phyloP scores from a whole-genome alignment of 2,797 vertebrate genomes.

The Takifugu ocellatus region DNA sequence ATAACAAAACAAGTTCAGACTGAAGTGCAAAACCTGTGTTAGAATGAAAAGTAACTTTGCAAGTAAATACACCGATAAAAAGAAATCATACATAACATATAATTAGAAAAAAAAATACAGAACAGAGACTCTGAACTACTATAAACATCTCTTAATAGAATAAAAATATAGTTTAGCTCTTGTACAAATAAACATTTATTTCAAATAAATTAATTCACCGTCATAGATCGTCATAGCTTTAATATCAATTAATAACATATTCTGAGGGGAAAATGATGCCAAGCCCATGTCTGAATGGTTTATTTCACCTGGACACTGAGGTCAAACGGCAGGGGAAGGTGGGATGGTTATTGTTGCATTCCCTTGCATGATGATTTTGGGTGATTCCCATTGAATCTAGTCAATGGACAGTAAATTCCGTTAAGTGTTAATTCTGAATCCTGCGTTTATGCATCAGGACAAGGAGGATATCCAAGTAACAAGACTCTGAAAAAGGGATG shows the following conservation, averaged over 20 bases:
- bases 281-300: slow-evolving; percentile 68
- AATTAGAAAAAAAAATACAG: slow-evolving; percentile 42
- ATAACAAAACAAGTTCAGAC: slow-evolving; percentile 21
- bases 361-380: slow-evolving; percentile 34
- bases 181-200: slow-evolving; percentile 83
- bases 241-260: slow-evolving; percentile 72
- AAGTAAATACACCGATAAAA: slow-evolving; percentile 36
- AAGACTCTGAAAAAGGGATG: slow-evolving; percentile 34
- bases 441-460: slow-evolving; percentile 38
- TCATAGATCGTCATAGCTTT: slow-evolving; percentile 74
- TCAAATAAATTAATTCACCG: slow-evolving; percentile 83
- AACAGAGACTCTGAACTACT: slow-evolving; percentile 56
- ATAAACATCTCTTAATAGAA: slow-evolving; percentile 73
- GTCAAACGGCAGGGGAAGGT: slow-evolving; percentile 52
- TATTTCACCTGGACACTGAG: slow-evolving; percentile 62
- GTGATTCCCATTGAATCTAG: slow-evolving; percentile 31
- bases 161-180: slow-evolving; percentile 77
- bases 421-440: slow-evolving; percentile 29
- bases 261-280: slow-evolving; percentile 58
- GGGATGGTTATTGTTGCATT: slow-evolving; percentile 41
- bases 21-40: slow-evolving; percentile 23
- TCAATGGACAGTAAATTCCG: slow-evolving; percentile 1
- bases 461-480: slow-evolving; percentile 24
- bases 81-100: slow-evolving; percentile 34
- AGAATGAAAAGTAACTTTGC: slow-evolving; percentile 24